Evolutionary conservation across 2,888 invertebrate species (phyloP), one percentile per base, ranked within the genome.

Genomic region (Dioctria rufipes): DNA sequence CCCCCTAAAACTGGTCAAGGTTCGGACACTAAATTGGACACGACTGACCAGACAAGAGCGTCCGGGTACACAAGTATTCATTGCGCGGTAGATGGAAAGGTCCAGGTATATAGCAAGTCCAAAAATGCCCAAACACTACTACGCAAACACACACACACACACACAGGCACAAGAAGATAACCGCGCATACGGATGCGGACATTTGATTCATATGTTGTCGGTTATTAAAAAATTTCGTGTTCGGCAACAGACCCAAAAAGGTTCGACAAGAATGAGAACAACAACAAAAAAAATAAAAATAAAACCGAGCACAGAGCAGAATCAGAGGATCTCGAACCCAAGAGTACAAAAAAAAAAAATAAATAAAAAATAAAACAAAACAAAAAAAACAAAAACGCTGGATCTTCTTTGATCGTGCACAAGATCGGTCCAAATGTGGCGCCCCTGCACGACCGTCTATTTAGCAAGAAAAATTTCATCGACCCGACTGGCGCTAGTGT

Each of bases 401-500:
- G 39, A 43, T 43, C 75, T 61, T 61, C 75, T 75, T 61, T 60
- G 75, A 61, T 61, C 61, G 75, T 46, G 51, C 43, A 40, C 46
- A 9, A 61, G 61, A 58, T 58, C 75, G 60, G 75, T 75, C 75
- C 75, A 75, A 75, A 75, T 61, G 75, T 75, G 75, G 75, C 75
- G 75, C 75, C 75, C 54, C 61, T 75, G 75, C 75, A 43, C 25
- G 25, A 25, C 58, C 58, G 75, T 60, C 75, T 75, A 75, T 75
- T 75, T 75, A 51, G 58, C 61, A 43, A 75, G 75, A 43, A 75
- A 71, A 75, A 61, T 42, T 60, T 75, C 60, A 37, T 25, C 58
- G 75, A 75, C 75, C 75, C 43, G 73, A 43, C 75, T 61, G 75
- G 75, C 75, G 75, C 75, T 75, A 75, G 75, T 75, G 75, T 75